A percentile compares a stretch with the other conserved stretches of the same genome.
phyloP scores from a whole-genome alignment of 1,140 invertebrate species.

The Acromyrmex echinatior region DNA sequence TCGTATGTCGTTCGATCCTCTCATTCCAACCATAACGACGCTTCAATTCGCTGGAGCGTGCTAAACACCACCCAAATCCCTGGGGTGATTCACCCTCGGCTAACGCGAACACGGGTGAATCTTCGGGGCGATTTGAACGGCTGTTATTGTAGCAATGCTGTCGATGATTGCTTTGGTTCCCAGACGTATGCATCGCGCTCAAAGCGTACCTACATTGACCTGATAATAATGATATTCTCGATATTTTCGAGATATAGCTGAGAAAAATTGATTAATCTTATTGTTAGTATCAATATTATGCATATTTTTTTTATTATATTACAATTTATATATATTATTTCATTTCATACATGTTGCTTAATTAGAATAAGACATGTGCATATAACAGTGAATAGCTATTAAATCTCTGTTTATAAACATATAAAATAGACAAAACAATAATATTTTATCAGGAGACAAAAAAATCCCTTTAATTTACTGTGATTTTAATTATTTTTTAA shows the following conservation, averaged over 20 bases:
- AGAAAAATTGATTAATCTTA: not conserved
- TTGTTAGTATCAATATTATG: not conserved
- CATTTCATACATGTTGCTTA: not conserved
- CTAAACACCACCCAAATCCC: slow-evolving; percentile 78
- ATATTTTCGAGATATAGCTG: not conserved
- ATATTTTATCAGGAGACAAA: not conserved
- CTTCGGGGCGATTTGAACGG: slow-evolving; percentile 60
- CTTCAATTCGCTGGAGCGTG: slow-evolving; percentile 66
- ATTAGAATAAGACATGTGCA: not conserved
- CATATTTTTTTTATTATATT: not conserved
- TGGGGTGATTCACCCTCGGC: slow-evolving; percentile 75
- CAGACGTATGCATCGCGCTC: slow-evolving; percentile 7
- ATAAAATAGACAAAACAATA: not conserved
- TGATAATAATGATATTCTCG: not conserved
- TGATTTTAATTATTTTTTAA: slow-evolving; percentile 8
- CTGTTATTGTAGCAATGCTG: slow-evolving; percentile 37
- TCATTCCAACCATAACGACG: slow-evolving; percentile 19
- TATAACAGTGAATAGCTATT: not conserved
- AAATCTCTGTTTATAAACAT: not conserved
- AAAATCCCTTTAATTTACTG: not conserved
- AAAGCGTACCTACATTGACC: slow-evolving; percentile 9
- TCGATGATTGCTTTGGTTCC: slow-evolving; percentile 56
- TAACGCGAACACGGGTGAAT: slow-evolving; percentile 66
- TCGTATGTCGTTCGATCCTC: not conserved
- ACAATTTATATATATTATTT: not conserved